Conservation (phyloP, 2,113 vertebrate genomes). For the Scophthalmus maximus region DNA sequence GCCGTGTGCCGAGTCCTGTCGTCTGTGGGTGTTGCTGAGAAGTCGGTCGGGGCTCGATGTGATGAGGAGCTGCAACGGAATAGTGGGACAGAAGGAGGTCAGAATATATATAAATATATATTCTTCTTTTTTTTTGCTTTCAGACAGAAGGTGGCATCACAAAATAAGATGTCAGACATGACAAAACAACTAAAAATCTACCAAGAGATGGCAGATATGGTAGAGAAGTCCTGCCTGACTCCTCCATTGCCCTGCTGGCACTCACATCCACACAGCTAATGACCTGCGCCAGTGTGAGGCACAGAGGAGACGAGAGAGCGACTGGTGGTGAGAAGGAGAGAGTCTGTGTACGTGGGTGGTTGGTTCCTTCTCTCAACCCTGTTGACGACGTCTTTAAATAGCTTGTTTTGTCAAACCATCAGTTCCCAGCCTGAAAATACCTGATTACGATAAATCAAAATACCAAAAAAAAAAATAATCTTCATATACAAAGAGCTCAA, state of each 20-base stretch:
- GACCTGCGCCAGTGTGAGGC: constrained; percentile 83
- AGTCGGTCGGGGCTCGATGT: constrained; percentile 51
- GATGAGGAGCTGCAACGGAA: constrained; percentile 50
- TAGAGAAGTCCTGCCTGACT: background rate
- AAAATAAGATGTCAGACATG: constrained; percentile 10
- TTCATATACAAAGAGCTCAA: background rate
- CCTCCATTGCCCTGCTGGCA: constrained; percentile 61
- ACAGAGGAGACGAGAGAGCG: constrained; percentile 19
- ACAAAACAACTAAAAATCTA: background rate
- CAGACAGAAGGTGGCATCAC: constrained; percentile 4
- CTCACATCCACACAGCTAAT: constrained; percentile 81
- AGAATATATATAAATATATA: too few relatives aligned
- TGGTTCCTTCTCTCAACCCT: constrained; percentile 7
- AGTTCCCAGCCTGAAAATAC: background rate
- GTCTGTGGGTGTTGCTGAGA: constrained; percentile 72
- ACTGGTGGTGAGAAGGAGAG: too few relatives aligned
- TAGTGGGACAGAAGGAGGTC: background rate
- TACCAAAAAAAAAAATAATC: too few relatives aligned
- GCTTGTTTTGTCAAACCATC: background rate
- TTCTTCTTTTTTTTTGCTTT: constrained; percentile 9
- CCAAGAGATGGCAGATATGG: background rate
- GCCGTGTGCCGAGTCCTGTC: constrained; percentile 88
- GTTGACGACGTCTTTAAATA: background rate
- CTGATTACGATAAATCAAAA: background rate
- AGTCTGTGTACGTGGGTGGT: background rate